Percentiles rank a stretch among this genome's conserved stretches.
Conservation (phyloP, 2,888 invertebrate species). For the Archips crataeganus region DNA sequence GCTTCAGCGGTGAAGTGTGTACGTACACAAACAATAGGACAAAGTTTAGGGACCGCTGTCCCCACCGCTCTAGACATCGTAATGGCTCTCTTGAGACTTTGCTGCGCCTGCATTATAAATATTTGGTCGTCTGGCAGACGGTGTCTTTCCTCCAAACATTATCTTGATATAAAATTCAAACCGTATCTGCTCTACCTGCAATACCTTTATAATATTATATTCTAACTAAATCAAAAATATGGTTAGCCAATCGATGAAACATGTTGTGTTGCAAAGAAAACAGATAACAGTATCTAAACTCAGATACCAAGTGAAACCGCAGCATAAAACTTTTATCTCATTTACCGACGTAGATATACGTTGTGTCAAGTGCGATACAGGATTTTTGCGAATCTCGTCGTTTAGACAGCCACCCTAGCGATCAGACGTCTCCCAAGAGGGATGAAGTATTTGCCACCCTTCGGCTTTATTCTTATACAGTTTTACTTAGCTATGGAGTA, state of each 20-base stretch:
- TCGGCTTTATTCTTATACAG: constrained; percentile 59
- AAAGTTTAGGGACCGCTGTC: constrained; percentile 62
- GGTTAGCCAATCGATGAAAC: constrained; percentile 8
- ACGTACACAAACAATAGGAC: constrained; percentile 47
- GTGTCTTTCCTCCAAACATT: background rate
- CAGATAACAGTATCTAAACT: constrained; percentile 27
- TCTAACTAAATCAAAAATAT: constrained; percentile 1
- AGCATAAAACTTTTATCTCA: constrained; percentile 35
- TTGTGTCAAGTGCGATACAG: constrained; percentile 19
- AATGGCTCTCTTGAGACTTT: constrained; percentile 54
- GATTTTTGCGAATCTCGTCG: constrained; percentile 46
- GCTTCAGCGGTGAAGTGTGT: constrained; percentile 1
- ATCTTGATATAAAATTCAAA: constrained; percentile 2
- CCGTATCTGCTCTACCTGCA: background rate
- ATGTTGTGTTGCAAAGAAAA: constrained; percentile 21
- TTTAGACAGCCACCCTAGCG: constrained; percentile 47
- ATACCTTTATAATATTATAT: background rate
- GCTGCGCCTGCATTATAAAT: constrained; percentile 42
- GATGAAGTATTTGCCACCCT: constrained; percentile 65
- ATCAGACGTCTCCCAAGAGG: constrained; percentile 52
- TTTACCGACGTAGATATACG: constrained; percentile 22
- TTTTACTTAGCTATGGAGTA: constrained; percentile 57
- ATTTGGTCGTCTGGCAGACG: constrained; percentile 6
- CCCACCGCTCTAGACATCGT: constrained; percentile 50
- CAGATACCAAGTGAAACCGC: constrained; percentile 22